phyloP scores from a whole-genome alignment of 2,888 invertebrate genomes.

The Clitarchus hookeri region DNA sequence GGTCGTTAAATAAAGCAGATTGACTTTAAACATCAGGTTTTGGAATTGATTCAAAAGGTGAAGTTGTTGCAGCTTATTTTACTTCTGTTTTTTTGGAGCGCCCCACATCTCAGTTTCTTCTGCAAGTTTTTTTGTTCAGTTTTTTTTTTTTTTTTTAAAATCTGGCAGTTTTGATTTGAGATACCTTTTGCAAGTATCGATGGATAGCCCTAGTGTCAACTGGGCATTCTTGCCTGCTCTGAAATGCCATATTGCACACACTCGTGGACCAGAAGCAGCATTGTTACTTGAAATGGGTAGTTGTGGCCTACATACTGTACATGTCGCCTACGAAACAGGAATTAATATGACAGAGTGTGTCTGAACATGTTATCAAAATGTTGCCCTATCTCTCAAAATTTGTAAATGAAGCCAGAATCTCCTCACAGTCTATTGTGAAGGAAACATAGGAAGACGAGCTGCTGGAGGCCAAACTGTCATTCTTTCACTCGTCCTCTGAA shows the following conservation, averaged over 20 bases:
- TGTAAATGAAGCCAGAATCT: background rate
- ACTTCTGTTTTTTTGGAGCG: background rate
- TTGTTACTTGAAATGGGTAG: constrained; percentile 4
- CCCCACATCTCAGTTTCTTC: background rate
- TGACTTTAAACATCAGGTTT: background rate
- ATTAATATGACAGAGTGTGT: background rate
- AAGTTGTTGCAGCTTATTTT: background rate
- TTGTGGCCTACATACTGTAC: background rate
- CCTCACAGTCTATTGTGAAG: background rate
- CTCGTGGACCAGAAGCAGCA: background rate
- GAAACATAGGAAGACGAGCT: background rate
- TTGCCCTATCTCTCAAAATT: background rate
- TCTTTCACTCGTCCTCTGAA: background rate
- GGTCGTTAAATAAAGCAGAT: background rate
- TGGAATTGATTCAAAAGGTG: background rate
- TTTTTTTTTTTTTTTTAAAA: no score
- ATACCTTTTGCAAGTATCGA: background rate
- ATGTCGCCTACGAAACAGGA: background rate
- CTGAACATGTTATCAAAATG: background rate
- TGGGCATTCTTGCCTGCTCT: background rate
- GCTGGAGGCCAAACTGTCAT: background rate
- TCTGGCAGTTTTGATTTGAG: background rate
- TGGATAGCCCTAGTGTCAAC: background rate
- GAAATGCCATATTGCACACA: background rate
- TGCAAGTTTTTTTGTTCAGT: background rate